Evolutionary conservation across 2,797 vertebrate genomes (phyloP).

Genomic region (Delichon dasypus): DNA sequence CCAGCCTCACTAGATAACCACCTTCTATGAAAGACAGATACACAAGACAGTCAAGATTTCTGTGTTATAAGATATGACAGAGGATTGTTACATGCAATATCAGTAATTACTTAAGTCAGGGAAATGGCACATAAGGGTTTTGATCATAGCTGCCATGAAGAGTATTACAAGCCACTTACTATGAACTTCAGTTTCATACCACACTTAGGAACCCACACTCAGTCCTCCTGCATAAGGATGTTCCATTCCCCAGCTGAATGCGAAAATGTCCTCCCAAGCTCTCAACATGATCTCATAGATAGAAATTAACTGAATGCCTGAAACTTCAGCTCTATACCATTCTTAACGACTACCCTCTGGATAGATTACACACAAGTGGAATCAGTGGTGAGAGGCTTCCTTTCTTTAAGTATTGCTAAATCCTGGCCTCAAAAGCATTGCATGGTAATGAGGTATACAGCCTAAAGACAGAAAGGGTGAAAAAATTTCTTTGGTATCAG

Average conservation of each 20-base stretch:
- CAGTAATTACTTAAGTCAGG: background rate
- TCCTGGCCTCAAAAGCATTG: background rate
- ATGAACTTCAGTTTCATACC: background rate
- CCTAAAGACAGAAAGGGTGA: background rate
- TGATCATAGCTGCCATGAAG: background rate
- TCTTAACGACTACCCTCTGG: background rate
- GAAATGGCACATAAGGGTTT: background rate
- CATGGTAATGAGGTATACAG: background rate
- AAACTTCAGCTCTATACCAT: background rate
- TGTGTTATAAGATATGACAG: background rate
- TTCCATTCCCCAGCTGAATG: background rate
- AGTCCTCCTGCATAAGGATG: background rate
- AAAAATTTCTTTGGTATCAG: background rate
- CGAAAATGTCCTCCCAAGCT: background rate
- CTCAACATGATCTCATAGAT: background rate
- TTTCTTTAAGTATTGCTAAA: background rate
- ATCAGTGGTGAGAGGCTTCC: background rate
- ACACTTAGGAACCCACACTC: fast-evolving
- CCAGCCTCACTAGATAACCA: background rate
- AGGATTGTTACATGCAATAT: background rate
- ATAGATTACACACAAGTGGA: background rate
- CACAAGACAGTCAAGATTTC: background rate
- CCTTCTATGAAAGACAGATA: background rate
- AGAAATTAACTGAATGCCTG: background rate
- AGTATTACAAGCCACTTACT: background rate